Percentiles rank a stretch among this genome's conserved stretches.
phyloP scores from a whole-genome alignment of 2,113 vertebrate species.

The Ovibos moschatus region DNA sequence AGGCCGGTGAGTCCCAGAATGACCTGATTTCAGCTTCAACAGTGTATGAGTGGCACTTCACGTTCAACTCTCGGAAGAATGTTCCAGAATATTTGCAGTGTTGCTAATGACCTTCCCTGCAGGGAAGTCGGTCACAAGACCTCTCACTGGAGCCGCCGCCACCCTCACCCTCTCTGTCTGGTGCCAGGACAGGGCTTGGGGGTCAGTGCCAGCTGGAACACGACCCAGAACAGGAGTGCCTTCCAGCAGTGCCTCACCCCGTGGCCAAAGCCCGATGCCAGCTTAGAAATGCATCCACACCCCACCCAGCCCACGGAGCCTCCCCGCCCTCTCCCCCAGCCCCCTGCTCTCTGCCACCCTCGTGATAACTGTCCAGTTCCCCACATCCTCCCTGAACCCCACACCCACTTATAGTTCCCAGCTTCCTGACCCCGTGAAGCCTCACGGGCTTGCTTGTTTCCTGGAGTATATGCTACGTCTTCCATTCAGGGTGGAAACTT shows the following conservation, averaged over 20 bases:
- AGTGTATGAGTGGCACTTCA: accelerated
- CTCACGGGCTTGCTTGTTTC: accelerated
- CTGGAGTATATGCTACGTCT: background rate
- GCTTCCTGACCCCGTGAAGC: background rate
- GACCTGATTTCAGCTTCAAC: background rate
- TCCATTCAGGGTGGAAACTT: accelerated
- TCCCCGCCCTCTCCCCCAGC: background rate
- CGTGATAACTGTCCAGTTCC: accelerated
- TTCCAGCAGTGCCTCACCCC: accelerated
- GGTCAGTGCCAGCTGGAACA: background rate
- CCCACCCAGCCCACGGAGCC: accelerated
- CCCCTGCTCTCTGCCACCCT: accelerated
- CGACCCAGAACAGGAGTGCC: background rate
- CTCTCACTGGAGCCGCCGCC: accelerated
- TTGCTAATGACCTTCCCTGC: background rate
- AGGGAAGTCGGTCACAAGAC: background rate
- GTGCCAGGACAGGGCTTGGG: background rate
- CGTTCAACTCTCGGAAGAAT: accelerated
- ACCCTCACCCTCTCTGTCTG: background rate
- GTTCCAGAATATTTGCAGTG: background rate
- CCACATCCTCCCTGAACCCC: background rate
- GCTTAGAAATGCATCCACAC: no score
- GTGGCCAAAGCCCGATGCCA: accelerated
- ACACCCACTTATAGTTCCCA: background rate
- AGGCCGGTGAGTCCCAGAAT: accelerated